Base-by-base conservation (phyloP, 2,888 invertebrate species). In the Perithous albicinctus region DNA sequence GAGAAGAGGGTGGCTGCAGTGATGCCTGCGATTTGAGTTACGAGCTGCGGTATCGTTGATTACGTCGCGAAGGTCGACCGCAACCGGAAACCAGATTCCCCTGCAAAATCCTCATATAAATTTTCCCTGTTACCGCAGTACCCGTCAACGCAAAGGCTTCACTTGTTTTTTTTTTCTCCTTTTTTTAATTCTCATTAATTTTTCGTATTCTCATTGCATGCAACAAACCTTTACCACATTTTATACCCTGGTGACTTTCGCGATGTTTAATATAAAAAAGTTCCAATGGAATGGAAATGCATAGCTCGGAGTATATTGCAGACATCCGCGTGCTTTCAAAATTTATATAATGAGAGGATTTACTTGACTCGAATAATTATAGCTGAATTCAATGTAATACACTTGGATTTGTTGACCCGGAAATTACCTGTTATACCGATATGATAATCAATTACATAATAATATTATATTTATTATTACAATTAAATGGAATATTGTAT, bases 31-130 rank as follows among this genome's bases (percentile, higher is more conserved):
- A 70, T 69, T 70, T 56, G 63, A 70, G 43, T 35, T 54, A 70
- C 69, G 69, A 59, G 66, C 38, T 41, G 75, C n/a, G 66, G 59
- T 76, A 51, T 67, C 67, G 56, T 56, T 76, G 75, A 67, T 76
- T 76, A 48, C 41, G 38, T 75, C 61, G 41, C 46, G 32, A 63
- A 63, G 63, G 51, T 41, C 64, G 75, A 70, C 73, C 69, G 48
- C 66, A 29, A 61, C 32, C 46, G 43, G 67, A 81, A 81, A 78
- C 59, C 35, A 54, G 20, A 72, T 73, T 67, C 77, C 46, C 61
- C 32, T 20, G 18, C 20, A 48, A 43, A 54, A 56, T 8, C 12
- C 7, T 29, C 32, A 38, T 41, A 20, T 18, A 56, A 56, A 56
- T 72, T 78, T 61, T 78, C 51, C 56, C 6, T 12, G 26, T n/a